A percentile compares a stretch with the other conserved stretches of the same genome.
These are phyloP conservation scores for Drosophila cognata DNA, from an alignment of 2,888 invertebrate species.

Conservation along the genomic window DNA sequence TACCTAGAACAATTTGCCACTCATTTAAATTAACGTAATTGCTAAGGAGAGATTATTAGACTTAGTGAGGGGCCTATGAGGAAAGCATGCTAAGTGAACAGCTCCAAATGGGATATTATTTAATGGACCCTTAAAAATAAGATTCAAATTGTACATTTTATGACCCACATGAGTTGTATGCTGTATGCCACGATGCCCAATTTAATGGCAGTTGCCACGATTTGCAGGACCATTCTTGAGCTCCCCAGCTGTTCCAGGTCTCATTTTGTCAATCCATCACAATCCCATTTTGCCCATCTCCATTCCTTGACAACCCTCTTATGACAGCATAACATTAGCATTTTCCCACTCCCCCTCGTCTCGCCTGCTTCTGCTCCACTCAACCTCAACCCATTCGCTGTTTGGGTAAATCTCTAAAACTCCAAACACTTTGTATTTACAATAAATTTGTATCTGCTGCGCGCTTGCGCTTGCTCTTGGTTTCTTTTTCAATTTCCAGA, in stretches of 20 bases:
- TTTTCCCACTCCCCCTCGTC: background rate
- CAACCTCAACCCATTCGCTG: conserved; percentile 30
- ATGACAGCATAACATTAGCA: conserved; percentile 30
- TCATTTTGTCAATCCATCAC: conserved; percentile 61
- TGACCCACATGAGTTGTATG: background rate
- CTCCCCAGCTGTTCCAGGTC: conserved; percentile 18
- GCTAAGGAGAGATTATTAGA: conserved; percentile 41
- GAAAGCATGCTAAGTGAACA: background rate
- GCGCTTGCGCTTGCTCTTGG: conserved; percentile 14
- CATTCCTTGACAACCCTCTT: conserved; percentile 28
- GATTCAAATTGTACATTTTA: conserved; percentile 3
- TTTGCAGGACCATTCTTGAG: conserved; percentile 17
- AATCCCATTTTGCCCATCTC: conserved; percentile 19
- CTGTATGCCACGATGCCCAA: background rate
- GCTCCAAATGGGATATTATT: background rate
- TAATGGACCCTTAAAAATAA: background rate
- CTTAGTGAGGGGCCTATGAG: conserved; percentile 10
- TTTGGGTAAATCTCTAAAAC: conserved; percentile 64
- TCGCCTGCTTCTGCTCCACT: background rate
- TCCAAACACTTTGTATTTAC: conserved; percentile 70
- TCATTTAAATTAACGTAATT: conserved; percentile 58
- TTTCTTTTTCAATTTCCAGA: conserved; percentile 69
- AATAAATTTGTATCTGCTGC: conserved; percentile 53
- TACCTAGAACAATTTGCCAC: conserved; percentile 50
- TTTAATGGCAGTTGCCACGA: conserved; percentile 3